Conservation (phyloP, 2,888 invertebrate genomes). For the Ormyrus rosae region DNA sequence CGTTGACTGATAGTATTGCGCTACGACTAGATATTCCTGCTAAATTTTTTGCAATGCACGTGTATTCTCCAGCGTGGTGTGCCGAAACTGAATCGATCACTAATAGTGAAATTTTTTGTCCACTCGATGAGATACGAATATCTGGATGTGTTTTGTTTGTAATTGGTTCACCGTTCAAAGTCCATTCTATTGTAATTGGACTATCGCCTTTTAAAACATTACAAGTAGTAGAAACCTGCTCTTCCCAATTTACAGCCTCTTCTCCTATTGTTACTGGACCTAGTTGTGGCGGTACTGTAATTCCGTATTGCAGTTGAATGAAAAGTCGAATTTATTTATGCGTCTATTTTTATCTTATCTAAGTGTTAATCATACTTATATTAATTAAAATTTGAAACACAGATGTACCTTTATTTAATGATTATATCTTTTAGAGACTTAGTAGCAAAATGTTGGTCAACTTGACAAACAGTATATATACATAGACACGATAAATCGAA, state of each 20-base stretch:
- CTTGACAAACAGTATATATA: no score
- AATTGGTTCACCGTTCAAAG: slow-evolving; percentile 77
- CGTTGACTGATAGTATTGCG: slow-evolving; percentile 21
- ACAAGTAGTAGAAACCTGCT: slow-evolving; percentile 84
- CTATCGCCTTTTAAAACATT: slow-evolving; percentile 84
- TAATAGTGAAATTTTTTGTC: slow-evolving; percentile 77
- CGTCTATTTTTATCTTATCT: no score
- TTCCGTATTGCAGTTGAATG: no score
- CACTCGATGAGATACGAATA: slow-evolving; percentile 78
- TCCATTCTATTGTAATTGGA: slow-evolving; percentile 84
- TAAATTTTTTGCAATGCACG: slow-evolving; percentile 12
- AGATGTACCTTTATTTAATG: no score
- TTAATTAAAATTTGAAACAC: no score
- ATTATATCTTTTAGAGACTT: no score
- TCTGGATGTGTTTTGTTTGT: slow-evolving; percentile 72
- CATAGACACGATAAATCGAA: no score
- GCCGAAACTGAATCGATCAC: slow-evolving; percentile 78
- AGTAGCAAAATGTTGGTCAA: no score
- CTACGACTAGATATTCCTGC: slow-evolving; percentile 10
- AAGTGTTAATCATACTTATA: no score
- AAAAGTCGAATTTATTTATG: no score
- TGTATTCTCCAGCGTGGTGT: slow-evolving; percentile 22
- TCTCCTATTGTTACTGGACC: slow-evolving; percentile 79
- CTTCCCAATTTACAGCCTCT: slow-evolving; percentile 82
- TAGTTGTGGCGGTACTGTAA: slow-evolving; percentile 78